These are phyloP conservation scores for Ephydatia muelleri DNA, from an alignment of 37 sponge, comb jelly and placozoan genomes.

Conservation along the genomic window DNA sequence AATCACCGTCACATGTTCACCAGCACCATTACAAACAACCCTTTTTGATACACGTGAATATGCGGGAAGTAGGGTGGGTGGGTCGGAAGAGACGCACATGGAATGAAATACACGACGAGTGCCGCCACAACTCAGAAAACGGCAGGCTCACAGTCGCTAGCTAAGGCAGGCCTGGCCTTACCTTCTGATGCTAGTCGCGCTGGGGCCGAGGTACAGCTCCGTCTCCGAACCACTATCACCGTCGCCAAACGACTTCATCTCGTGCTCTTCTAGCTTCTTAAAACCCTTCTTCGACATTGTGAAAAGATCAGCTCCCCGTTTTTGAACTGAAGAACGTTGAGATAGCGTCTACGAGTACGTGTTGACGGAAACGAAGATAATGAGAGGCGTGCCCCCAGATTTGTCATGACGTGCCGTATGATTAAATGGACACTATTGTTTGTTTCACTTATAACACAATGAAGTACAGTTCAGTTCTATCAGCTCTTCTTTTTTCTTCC, in stretches of 20 bases:
- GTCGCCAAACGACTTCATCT: constrained; percentile 23
- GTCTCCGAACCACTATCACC: constrained; percentile 44
- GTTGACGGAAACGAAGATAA: no score
- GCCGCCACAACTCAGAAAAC: background rate
- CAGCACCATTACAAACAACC: no score
- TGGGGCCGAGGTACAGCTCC: constrained; percentile 14
- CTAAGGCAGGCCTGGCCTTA: background rate
- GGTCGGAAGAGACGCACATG: background rate
- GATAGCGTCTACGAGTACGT: background rate
- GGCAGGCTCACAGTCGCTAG: background rate
- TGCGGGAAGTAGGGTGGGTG: background rate
- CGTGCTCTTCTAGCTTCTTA: constrained; percentile 42
- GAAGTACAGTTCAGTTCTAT: no score
- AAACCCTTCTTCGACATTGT: constrained; percentile 50
- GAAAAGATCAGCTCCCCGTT: background rate
- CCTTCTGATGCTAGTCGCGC: background rate
- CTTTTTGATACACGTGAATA: background rate
- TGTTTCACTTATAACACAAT: no score
- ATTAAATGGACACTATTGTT: no score
- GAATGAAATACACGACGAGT: background rate
- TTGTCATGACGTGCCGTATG: no score
- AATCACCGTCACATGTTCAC: no score
- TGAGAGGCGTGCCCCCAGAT: no score
- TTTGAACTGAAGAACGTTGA: background rate
- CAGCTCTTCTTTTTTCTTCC: no score